Evolutionary conservation across 2,888 invertebrate genomes (phyloP).

Genomic region (Thumatha senex): DNA sequence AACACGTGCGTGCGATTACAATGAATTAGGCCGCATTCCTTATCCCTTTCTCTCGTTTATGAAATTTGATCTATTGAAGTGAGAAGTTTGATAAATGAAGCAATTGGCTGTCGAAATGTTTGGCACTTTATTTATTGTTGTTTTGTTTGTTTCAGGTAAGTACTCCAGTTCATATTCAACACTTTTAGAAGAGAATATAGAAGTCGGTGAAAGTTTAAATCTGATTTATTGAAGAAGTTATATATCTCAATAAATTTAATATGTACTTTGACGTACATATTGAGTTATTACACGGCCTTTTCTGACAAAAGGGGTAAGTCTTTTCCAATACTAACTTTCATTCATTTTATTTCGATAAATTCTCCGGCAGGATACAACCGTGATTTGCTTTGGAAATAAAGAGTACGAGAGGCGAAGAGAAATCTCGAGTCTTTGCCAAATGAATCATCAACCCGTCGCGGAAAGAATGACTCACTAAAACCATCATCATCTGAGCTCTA

Average conservation of each 20-base stretch:
- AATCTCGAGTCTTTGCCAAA: too few species aligned
- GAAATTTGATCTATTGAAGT: slow-evolving; percentile 57
- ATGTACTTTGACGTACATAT: background rate
- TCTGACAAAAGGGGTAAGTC: too few species aligned
- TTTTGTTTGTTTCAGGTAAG: slow-evolving; percentile 75
- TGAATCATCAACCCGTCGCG: too few species aligned
- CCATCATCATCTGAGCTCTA: too few species aligned
- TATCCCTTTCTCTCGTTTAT: slow-evolving; percentile 29
- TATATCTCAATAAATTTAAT: background rate
- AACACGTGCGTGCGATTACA: slow-evolving; percentile 66
- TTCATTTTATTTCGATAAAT: too few species aligned
- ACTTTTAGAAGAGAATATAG: slow-evolving; percentile 2
- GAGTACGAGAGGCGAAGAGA: too few species aligned
- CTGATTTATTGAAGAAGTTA: background rate
- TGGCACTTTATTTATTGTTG: slow-evolving; percentile 39
- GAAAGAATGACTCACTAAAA: too few species aligned
- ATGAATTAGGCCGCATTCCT: slow-evolving; percentile 46
- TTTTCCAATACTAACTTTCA: too few species aligned
- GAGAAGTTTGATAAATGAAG: slow-evolving; percentile 41
- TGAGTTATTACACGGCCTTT: background rate
- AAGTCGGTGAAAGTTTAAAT: background rate
- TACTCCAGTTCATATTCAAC: slow-evolving; percentile 30
- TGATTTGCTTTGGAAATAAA: too few species aligned
- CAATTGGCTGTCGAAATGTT: slow-evolving; percentile 38
- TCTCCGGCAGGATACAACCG: too few species aligned